These are phyloP conservation scores for Campopleginae sp. DNA, from an alignment of 2,888 invertebrate species.

Conservation along the genomic window DNA sequence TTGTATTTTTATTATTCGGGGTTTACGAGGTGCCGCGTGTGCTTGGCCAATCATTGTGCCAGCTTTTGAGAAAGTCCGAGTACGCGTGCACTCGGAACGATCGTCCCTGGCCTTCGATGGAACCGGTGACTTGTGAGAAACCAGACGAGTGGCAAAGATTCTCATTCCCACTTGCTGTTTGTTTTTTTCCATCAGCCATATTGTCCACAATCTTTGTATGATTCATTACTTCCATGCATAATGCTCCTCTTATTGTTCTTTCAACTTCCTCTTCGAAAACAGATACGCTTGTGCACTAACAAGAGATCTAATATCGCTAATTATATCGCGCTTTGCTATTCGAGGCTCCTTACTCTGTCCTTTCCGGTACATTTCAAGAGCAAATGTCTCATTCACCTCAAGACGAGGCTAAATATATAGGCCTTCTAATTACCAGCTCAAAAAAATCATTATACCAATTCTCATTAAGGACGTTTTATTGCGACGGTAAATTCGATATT, in stretches of 20 bases:
- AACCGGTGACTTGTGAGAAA: conserved; percentile 13
- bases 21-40: neutral
- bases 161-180: conserved; percentile 15
- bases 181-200: neutral
- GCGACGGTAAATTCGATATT: no score
- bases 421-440: neutral
- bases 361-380: conserved; percentile 5
- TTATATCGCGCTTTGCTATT: neutral
- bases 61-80: conserved; percentile 13
- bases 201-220: neutral
- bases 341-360: neutral
- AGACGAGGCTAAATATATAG: neutral
- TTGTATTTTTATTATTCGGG: conserved; percentile 1
- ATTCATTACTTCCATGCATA: conserved; percentile 15
- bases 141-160: conserved; percentile 9
- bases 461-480: neutral
- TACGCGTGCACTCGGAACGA: conserved; percentile 33
- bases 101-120: conserved; percentile 48
- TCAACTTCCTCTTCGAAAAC: conserved; percentile 26
- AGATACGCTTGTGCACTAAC: neutral
- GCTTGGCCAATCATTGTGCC: neutral
- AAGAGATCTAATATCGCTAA: conserved; percentile 4
- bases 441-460: neutral
- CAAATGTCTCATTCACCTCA: neutral
- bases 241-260: neutral